A percentile compares a stretch with the other conserved stretches of the same genome.
Evolutionary conservation across 35 echinoderm and acorn worm genomes (phyloP).

Genomic region (Ptychodera flava): DNA sequence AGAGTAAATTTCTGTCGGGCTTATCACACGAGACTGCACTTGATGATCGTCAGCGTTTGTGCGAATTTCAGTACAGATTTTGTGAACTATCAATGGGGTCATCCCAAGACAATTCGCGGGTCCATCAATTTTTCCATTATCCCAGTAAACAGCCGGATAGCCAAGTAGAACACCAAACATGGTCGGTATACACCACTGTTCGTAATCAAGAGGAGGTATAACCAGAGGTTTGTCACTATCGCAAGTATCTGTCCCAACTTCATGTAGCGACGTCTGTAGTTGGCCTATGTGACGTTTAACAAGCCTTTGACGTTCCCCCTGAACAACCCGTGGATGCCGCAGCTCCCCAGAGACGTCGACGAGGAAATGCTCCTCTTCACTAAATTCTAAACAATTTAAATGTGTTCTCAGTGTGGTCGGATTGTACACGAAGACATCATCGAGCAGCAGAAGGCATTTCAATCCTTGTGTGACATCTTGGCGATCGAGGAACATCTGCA

Average conservation of each 20-base stretch:
- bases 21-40: slow-evolving; percentile 22
- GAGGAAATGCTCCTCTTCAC: too few relatives aligned
- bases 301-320: not conserved
- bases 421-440: not conserved
- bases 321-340: not conserved
- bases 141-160: slow-evolving; percentile 18
- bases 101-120: slow-evolving; percentile 8
- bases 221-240: not conserved
- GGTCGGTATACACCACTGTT: not conserved
- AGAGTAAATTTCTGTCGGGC: slow-evolving; percentile 20
- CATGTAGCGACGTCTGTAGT: not conserved
- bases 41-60: not conserved
- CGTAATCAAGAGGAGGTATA: not conserved
- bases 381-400: not conserved
- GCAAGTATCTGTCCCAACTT: not conserved
- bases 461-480: not conserved
- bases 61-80: not conserved
- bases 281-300: not conserved
- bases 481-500: not conserved
- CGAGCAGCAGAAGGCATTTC: not conserved
- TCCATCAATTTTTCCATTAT: not conserved
- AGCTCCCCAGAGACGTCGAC: not conserved
- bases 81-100: slow-evolving; percentile 10
- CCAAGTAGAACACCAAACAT: slow-evolving; percentile 24
- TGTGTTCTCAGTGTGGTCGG: not conserved